Evolutionary conservation across 2,113 vertebrate species (phyloP).

Genomic region (Equus przewalskii): DNA sequence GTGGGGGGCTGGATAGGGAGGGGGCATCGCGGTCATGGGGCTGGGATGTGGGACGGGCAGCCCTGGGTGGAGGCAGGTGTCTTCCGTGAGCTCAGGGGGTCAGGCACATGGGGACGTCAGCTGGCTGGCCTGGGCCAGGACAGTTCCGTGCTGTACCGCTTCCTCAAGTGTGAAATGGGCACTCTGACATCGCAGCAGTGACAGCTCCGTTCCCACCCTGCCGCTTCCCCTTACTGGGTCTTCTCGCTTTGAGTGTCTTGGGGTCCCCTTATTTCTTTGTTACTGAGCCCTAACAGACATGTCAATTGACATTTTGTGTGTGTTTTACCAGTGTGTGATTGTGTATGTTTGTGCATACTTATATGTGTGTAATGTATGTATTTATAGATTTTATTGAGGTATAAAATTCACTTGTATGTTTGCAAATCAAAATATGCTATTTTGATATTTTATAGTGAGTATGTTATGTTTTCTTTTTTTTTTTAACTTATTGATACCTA

Average conservation of each 20-base stretch:
- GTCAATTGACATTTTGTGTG: not conserved
- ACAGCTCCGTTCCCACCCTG: not conserved
- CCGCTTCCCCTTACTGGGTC: not conserved
- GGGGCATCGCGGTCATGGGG: not conserved
- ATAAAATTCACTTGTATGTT: not conserved
- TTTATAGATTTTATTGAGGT: not conserved
- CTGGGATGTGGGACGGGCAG: not conserved
- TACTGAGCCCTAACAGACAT: not conserved
- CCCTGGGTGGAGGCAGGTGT: no score
- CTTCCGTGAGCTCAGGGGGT: not conserved
- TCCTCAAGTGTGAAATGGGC: not conserved
- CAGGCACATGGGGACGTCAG: not conserved
- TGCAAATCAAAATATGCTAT: not conserved
- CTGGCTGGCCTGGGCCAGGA: not conserved
- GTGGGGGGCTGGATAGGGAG: not conserved
- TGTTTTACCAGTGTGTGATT: not conserved
- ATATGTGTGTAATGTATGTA: not conserved
- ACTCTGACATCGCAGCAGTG: no score
- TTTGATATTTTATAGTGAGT: slow-evolving; percentile 29
- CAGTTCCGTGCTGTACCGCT: not conserved
- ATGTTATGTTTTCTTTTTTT: not conserved
- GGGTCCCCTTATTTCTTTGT: not conserved
- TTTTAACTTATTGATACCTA: not conserved
- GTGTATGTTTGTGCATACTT: not conserved
- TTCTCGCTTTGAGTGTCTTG: not conserved